These are phyloP conservation scores for Geococcyx californianus DNA, from an alignment of 2,113 vertebrate genomes.

Conservation along the genomic window DNA sequence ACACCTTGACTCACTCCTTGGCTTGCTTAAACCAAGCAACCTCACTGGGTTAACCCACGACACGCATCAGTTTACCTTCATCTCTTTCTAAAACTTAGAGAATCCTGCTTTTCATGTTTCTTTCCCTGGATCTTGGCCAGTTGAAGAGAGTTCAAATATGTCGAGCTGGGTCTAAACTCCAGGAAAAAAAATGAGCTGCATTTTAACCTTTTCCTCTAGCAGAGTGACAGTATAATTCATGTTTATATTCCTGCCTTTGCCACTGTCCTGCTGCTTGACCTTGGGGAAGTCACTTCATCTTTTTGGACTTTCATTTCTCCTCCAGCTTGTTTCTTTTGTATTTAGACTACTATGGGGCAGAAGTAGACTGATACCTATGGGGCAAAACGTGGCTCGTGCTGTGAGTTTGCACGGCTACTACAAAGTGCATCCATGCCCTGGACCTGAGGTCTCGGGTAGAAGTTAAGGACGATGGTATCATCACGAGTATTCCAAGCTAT, in stretches of 20 bases:
- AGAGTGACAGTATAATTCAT: conserved; percentile 62
- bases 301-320: conserved; percentile 34
- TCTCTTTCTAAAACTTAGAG: neutral
- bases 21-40: neutral
- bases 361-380: neutral
- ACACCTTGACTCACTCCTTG: neutral
- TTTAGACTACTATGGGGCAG: neutral
- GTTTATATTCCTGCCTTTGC: conserved; percentile 50
- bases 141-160: conserved; percentile 8
- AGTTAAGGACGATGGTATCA: neutral
- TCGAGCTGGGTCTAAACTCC: conserved; percentile 46
- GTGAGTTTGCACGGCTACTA: neutral
- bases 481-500: neutral
- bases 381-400: rapidly evolving
- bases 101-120: neutral
- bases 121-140: conserved; percentile 48
- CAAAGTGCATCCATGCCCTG: neutral
- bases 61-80: neutral
- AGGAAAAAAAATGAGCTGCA: conserved; percentile 38
- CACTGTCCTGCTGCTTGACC: conserved; percentile 13
- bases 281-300: conserved; percentile 43
- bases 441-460: neutral
- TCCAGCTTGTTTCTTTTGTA: neutral
- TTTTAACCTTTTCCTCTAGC: conserved; percentile 33
- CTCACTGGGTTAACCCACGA: neutral